Evolutionary conservation across 1,140 invertebrate species (phyloP).

Genomic region (Drosophila subpulchrella): DNA sequence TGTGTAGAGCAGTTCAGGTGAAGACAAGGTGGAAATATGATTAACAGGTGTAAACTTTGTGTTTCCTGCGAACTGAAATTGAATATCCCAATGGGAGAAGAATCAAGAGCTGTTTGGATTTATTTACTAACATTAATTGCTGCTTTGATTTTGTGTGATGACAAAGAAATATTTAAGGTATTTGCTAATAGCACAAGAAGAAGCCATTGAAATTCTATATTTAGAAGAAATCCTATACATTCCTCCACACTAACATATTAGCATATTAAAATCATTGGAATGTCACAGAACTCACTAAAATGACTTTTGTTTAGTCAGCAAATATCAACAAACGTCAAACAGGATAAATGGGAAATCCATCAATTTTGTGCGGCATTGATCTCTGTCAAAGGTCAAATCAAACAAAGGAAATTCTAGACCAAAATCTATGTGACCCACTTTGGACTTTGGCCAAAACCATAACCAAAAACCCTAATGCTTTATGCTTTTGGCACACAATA

Average conservation of each 20-base stretch:
- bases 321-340: slow-evolving; percentile 25
- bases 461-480: slow-evolving; percentile 29
- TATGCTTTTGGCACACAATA: slow-evolving; percentile 36
- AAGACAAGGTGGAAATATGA: slow-evolving; percentile 19
- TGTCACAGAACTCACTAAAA: slow-evolving; percentile 4
- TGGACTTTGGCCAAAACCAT: slow-evolving; percentile 19
- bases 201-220: not conserved
- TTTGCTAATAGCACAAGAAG: not conserved
- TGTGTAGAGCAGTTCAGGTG: slow-evolving; percentile 4
- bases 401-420: slow-evolving; percentile 49
- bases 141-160: not conserved
- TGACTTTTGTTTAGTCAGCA: slow-evolving; percentile 35
- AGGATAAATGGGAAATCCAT: slow-evolving; percentile 44
- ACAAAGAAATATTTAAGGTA: not conserved
- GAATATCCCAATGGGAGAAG: not conserved
- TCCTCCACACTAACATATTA: not conserved
- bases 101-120: not conserved
- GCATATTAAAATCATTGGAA: slow-evolving; percentile 28
- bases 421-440: slow-evolving; percentile 50
- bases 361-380: slow-evolving; percentile 50
- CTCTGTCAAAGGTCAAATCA: slow-evolving; percentile 50
- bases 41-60: slow-evolving; percentile 25
- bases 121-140: not conserved
- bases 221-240: not conserved
- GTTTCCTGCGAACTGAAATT: not conserved